Evolutionary conservation across 2,888 invertebrate species (phyloP).

Genomic region (Morinoia aosen): DNA sequence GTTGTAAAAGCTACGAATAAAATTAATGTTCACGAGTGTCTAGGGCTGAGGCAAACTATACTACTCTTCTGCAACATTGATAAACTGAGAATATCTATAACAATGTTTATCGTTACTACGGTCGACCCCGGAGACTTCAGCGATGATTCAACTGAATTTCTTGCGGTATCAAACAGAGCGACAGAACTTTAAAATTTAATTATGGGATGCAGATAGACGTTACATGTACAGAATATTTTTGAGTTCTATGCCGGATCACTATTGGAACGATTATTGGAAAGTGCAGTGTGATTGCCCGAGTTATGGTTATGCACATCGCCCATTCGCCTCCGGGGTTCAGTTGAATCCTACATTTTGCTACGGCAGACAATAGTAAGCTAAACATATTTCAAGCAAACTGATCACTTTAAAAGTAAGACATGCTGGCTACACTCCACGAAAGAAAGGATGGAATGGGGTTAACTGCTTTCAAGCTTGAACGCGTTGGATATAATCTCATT

Average conservation of each 20-base stretch:
- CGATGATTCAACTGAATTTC: neutral
- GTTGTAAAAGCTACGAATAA: neutral
- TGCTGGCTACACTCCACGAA: neutral
- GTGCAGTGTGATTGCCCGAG: neutral
- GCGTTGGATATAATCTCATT: neutral
- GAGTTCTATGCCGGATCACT: neutral
- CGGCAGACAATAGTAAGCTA: neutral
- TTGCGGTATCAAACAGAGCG: neutral
- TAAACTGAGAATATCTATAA: constrained; percentile 20
- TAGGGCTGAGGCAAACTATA: neutral
- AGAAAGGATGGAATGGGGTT: neutral
- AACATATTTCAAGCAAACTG: neutral
- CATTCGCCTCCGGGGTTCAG: neutral
- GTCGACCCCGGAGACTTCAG: neutral
- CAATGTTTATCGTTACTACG: neutral
- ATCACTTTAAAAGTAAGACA: neutral
- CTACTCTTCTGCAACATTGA: neutral
- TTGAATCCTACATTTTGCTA: neutral
- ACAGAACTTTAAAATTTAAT: neutral
- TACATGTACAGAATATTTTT: neutral
- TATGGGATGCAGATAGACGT: neutral
- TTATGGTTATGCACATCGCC: neutral
- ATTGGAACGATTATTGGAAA: neutral
- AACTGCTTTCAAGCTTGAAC: neutral
- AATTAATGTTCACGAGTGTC: neutral